These are phyloP conservation scores for Drosophila melanogaster DNA, from an alignment of 1,140 invertebrate species.

Conservation along the genomic window Release_6_plus_ISO1_MT NT_037436.4:10987001-10987500, in stretches of 20 bases:
- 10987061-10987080: constrained; percentile 4
- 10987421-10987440: neutral
- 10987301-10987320: constrained; percentile 4
- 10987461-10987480: constrained; percentile 60
- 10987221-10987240: constrained; percentile 68
- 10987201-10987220: constrained; percentile 67
- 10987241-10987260: constrained; percentile 46
- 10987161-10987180: constrained; percentile 1
- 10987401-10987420: constrained; percentile 65
- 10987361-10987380: constrained; percentile 61
- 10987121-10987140: constrained; percentile 58
- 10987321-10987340: constrained; percentile 70
- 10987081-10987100: constrained; percentile 60
- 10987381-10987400: constrained; percentile 72
- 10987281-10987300: constrained; percentile 7
- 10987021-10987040: constrained; percentile 80
- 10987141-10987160: neutral
- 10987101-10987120: constrained; percentile 77
- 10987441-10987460: neutral
- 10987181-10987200: constrained; percentile 65
- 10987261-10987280: constrained; percentile 73
- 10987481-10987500: constrained; percentile 84
- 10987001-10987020: constrained; percentile 81
- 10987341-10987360: constrained; percentile 80
- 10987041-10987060: constrained; percentile 14